Conservation (phyloP, 2,888 invertebrate species). For the Acanthosepion lycidas region DNA sequence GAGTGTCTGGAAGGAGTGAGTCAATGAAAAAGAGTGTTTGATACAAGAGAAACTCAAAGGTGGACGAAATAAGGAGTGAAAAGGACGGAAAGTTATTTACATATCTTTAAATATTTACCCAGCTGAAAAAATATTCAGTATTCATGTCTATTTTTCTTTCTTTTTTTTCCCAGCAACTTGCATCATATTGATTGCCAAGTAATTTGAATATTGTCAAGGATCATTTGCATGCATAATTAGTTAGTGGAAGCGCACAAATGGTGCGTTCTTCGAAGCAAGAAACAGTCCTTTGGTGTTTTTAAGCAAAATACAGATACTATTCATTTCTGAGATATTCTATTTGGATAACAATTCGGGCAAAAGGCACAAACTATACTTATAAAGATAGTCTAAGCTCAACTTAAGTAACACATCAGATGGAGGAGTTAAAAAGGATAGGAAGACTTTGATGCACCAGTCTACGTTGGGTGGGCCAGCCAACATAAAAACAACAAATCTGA, state of each 20-base stretch:
- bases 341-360: background rate
- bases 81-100: background rate
- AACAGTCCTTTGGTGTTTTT: background rate
- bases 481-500: too few species aligned
- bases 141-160: background rate
- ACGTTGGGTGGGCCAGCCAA: too few species aligned
- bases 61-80: background rate
- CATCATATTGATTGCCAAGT: background rate
- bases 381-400: too few species aligned
- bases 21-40: too few species aligned
- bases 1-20: too few species aligned
- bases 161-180: background rate
- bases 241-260: background rate
- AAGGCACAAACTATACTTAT: background rate
- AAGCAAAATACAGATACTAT: background rate
- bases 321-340: background rate
- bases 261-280: background rate
- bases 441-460: too few species aligned
- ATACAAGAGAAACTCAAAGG: too few species aligned
- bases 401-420: too few species aligned
- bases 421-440: too few species aligned
- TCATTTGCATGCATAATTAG: background rate
- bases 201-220: slow-evolving; percentile 17
- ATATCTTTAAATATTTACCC: background rate
- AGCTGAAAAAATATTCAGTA: background rate